Evolutionary conservation across 2,797 vertebrate genomes (phyloP).

Genomic region (Enteromius trimaculatus): DNA sequence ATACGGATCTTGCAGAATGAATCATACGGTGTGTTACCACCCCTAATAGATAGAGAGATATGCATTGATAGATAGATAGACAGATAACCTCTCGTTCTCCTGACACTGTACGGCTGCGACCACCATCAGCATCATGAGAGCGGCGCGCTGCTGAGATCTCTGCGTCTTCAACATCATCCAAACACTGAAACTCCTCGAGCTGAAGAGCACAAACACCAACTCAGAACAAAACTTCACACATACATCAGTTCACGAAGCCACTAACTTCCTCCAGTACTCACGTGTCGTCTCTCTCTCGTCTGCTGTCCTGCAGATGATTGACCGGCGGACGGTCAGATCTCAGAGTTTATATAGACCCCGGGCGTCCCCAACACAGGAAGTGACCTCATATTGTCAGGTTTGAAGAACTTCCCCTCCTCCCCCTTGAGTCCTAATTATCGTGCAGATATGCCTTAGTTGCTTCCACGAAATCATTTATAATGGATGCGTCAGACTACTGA

Average conservation of each 20-base stretch:
- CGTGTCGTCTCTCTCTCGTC: background rate
- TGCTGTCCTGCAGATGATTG: slow-evolving; percentile 6
- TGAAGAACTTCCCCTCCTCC: background rate
- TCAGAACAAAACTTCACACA: slow-evolving; percentile 6
- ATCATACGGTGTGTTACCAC: no score
- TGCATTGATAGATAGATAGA: background rate
- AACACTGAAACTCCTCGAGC: background rate
- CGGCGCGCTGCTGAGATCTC: slow-evolving; percentile 60
- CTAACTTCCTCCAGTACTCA: background rate
- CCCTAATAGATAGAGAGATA: background rate
- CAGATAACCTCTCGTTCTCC: slow-evolving; percentile 70
- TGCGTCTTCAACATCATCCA: slow-evolving; percentile 60
- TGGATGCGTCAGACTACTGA: background rate
- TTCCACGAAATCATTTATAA: background rate
- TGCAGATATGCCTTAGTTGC: background rate
- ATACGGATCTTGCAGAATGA: no score
- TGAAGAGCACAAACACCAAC: slow-evolving; percentile 18
- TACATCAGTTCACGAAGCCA: background rate
- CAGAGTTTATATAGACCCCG: background rate
- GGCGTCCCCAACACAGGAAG: slow-evolving; percentile 8
- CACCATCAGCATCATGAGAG: slow-evolving; percentile 67
- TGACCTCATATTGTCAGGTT: slow-evolving; percentile 5
- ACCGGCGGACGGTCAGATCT: background rate
- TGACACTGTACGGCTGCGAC: slow-evolving; percentile 65
- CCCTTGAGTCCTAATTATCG: background rate